These are phyloP conservation scores for Monochamus alternatus DNA, from an alignment of 2,888 invertebrate genomes.

Conservation along the genomic window DNA sequence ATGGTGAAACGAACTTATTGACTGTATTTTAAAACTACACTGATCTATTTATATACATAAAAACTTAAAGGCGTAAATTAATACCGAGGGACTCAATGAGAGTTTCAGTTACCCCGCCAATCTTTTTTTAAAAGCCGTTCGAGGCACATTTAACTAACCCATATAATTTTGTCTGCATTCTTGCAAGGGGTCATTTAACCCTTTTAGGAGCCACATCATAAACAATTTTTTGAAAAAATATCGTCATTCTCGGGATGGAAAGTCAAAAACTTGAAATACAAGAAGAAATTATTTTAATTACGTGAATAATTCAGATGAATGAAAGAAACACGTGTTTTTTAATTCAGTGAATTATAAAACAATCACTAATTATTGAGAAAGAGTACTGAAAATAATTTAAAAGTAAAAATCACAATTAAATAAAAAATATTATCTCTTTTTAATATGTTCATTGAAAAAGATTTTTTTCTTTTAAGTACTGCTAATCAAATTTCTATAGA, in stretches of 20 bases:
- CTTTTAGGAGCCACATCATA: not conserved
- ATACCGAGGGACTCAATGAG: slow-evolving; percentile 46
- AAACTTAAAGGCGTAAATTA: slow-evolving; percentile 50
- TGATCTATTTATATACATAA: slow-evolving; percentile 52
- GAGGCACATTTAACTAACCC: slow-evolving; percentile 19
- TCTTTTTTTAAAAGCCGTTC: slow-evolving; percentile 29
- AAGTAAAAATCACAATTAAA: too few relatives aligned
- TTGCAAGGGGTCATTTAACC: slow-evolving; percentile 8
- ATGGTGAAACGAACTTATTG: slow-evolving; percentile 36
- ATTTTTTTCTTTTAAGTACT: too few relatives aligned
- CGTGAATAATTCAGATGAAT: too few relatives aligned
- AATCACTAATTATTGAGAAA: too few relatives aligned
- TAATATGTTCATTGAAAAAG: too few relatives aligned
- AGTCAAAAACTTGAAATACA: too few relatives aligned
- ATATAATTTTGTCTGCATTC: slow-evolving; percentile 22
- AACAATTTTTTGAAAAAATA: not conserved
- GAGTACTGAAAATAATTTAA: too few relatives aligned
- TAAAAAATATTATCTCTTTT: too few relatives aligned
- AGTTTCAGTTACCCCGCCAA: slow-evolving; percentile 44
- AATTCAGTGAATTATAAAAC: too few relatives aligned
- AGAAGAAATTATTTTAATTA: too few relatives aligned
- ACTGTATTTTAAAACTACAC: slow-evolving; percentile 48
- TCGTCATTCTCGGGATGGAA: not conserved
- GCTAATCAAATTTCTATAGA: too few relatives aligned
- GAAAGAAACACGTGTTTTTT: too few relatives aligned